Evolutionary conservation across 2,888 invertebrate species (phyloP).

Genomic region (Tigriopus californicus): DNA sequence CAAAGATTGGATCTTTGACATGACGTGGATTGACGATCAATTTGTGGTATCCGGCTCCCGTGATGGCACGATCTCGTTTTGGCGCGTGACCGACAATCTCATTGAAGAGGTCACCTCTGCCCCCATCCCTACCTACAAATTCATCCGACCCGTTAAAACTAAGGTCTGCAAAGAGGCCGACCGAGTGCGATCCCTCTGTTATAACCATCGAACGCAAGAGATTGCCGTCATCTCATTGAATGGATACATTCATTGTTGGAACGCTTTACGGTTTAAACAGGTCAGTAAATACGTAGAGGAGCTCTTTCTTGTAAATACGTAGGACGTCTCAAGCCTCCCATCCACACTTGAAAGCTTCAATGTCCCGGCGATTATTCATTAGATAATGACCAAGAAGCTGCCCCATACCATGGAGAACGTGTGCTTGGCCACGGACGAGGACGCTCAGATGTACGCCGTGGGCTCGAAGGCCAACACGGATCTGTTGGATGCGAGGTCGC

Average conservation of each 20-base stretch:
- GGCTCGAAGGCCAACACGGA: conserved; percentile 84
- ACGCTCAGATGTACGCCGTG: conserved; percentile 64
- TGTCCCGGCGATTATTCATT: conserved; percentile 21
- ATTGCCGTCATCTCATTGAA: conserved; percentile 77
- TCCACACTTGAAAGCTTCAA: too few relatives aligned
- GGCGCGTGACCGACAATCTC: conserved; percentile 10
- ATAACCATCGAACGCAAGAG: conserved; percentile 65
- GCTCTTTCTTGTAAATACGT: too few relatives aligned
- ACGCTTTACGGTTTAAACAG: conserved; percentile 68
- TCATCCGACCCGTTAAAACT: conserved; percentile 44
- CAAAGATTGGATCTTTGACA: conserved; percentile 74
- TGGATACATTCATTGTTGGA: conserved; percentile 85
- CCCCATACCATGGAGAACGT: conserved; percentile 82
- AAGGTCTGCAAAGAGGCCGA: conserved; percentile 52
- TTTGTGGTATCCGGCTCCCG: conserved; percentile 82
- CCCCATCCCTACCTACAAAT: conserved; percentile 23
- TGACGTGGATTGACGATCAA: conserved; percentile 91
- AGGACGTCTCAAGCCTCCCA: too few relatives aligned
- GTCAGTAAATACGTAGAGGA: too few relatives aligned
- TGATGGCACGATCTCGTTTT: conserved; percentile 10
- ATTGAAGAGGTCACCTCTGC: not conserved
- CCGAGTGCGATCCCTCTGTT: conserved; percentile 57
- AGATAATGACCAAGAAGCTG: conserved; percentile 61
- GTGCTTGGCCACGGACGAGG: conserved; percentile 67
- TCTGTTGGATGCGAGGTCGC: conserved; percentile 65